phyloP scores from a whole-genome alignment of 2,113 vertebrate genomes.

The Mionectes macconnelli region DNA sequence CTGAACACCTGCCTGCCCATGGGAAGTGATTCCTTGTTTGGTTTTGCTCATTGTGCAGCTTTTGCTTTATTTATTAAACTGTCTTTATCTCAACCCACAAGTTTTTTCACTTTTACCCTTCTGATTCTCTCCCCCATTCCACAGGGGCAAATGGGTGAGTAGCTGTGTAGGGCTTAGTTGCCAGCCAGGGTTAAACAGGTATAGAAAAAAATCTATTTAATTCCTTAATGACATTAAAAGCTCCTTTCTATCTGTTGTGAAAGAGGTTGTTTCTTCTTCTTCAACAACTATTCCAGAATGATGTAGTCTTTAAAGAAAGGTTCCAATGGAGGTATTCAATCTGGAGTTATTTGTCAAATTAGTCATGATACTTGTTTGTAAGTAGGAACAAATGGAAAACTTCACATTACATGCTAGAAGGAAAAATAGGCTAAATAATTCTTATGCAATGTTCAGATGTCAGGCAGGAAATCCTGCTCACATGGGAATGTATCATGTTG shows the following conservation, averaged over 20 bases:
- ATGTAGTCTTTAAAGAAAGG: slow-evolving; percentile 25
- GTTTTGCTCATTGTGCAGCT: background rate
- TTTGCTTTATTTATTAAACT: background rate
- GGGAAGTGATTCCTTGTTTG: background rate
- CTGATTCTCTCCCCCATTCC: background rate
- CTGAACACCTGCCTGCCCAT: background rate
- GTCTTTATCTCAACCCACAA: background rate
- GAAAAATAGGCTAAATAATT: slow-evolving; percentile 34
- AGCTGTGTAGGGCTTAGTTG: background rate
- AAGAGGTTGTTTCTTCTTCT: slow-evolving; percentile 34
- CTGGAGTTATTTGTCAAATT: slow-evolving; percentile 60
- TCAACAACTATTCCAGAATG: slow-evolving; percentile 26
- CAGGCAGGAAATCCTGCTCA: slow-evolving; percentile 9
- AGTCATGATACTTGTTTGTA: slow-evolving; percentile 61
- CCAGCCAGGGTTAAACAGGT: background rate
- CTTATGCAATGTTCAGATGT: slow-evolving; percentile 17
- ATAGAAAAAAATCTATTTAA: background rate
- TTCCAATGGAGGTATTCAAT: slow-evolving; percentile 44
- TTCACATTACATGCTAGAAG: slow-evolving; percentile 37
- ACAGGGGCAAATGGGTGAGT: fast-evolving
- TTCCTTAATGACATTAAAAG: background rate
- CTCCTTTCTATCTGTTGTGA: background rate
- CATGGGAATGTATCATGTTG: background rate
- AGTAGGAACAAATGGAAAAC: slow-evolving; percentile 64
- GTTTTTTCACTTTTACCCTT: background rate